These are phyloP conservation scores for Bombus pascuorum DNA, from an alignment of 1,140 invertebrate genomes.

Conservation along the genomic window DNA sequence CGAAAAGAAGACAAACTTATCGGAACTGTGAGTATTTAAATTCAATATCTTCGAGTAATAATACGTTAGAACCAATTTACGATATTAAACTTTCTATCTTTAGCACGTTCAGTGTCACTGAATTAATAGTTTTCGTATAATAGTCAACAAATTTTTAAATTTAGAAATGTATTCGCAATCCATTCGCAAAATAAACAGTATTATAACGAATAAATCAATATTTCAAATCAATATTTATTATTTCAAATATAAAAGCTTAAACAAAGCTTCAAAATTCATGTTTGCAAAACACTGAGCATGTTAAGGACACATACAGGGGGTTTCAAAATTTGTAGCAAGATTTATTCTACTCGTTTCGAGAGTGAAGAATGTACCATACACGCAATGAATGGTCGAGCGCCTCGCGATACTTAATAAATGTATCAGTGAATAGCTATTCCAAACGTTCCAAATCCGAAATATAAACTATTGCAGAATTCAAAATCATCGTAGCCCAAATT, in stretches of 20 bases:
- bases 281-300: slow-evolving; percentile 3
- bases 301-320: not conserved
- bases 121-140: not conserved
- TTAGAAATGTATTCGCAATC: not conserved
- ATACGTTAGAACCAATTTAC: not conserved
- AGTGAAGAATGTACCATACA: not conserved
- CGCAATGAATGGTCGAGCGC: not conserved
- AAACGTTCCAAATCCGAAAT: not conserved
- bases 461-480: not conserved
- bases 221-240: not conserved
- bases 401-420: not conserved
- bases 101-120: slow-evolving; percentile 4
- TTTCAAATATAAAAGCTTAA: not conserved
- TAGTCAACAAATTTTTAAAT: not conserved
- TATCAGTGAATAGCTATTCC: not conserved
- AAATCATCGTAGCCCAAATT: not conserved
- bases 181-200: not conserved
- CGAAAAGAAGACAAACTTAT: not conserved
- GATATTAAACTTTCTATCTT: not conserved
- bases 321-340: not conserved
- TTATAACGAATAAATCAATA: not conserved
- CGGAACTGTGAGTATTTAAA: not conserved
- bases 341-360: slow-evolving; percentile 10
- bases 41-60: not conserved
- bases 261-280: not conserved